Percentiles rank a stretch among this genome's conserved stretches.
phyloP scores from a whole-genome alignment of 2,113 vertebrate genomes.

The Piliocolobus tephrosceles region DNA sequence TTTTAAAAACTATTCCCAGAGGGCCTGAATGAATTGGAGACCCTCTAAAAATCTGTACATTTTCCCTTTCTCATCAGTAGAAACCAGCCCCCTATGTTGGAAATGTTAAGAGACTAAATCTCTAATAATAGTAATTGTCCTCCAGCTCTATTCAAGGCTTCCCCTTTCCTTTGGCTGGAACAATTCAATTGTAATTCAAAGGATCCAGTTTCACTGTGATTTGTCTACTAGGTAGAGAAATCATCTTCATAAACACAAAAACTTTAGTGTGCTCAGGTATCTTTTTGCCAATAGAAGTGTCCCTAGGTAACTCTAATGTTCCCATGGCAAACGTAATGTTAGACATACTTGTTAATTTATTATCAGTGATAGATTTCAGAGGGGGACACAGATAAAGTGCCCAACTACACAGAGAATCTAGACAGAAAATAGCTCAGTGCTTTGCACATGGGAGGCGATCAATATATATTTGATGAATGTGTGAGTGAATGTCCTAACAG shows the following conservation, averaged over 20 bases:
- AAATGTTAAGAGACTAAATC: slow-evolving; percentile 22
- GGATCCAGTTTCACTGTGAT: not conserved
- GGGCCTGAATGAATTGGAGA: not conserved
- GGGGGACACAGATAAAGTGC: not conserved
- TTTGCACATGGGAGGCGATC: not conserved
- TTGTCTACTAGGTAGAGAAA: not conserved
- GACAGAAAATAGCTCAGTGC: not conserved
- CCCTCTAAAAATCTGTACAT: not conserved
- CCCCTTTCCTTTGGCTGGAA: not conserved
- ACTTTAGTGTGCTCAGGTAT: not conserved
- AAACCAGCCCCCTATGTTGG: not conserved
- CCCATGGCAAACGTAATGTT: not conserved
- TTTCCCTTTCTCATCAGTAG: not conserved
- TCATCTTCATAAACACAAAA: slow-evolving; percentile 8
- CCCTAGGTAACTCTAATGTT: not conserved
- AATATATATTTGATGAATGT: not conserved
- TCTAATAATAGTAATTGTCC: slow-evolving; percentile 37
- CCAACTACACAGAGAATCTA: not conserved
- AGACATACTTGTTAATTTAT: not conserved
- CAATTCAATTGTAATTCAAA: slow-evolving; percentile 28
- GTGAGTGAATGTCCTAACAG: not conserved
- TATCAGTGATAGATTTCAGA: not conserved
- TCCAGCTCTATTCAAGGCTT: not conserved
- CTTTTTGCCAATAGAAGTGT: not conserved
- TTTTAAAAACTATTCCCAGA: slow-evolving; percentile 1